Base-by-base conservation (phyloP, 2,888 invertebrate species). In the Coelogynopora nodosa region DNA sequence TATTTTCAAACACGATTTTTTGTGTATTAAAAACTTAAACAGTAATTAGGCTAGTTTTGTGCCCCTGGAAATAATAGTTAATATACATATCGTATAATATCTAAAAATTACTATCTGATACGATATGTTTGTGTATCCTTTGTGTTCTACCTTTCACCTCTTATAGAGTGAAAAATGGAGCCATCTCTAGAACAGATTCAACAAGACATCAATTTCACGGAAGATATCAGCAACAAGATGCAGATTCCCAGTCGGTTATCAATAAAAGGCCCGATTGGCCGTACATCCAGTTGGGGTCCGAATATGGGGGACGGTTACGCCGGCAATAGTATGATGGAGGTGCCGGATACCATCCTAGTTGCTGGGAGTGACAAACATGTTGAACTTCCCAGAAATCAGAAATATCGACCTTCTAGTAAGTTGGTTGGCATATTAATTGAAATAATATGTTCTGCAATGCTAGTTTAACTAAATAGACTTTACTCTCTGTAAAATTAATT, bases 181-280 rank as follows among this genome's bases (percentile, higher is more conserved):
- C 74, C 74, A n/a, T 74, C 74, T 13, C 74, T 74, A 13, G 74
- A 74, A 2, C 74, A 74, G 23, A 5, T 74, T 23, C 18, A 26
- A 13, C 74, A 82, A 29, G 82, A 82, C 29, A 82, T 82, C 82
- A 82, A 82, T 27, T 82, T 82, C 82, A 82, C 82, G 5, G 82
- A 29, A 13, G 82, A 82, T 23, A 82, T 82, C 31, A 30, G 30
- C 13, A 82, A 82, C 28, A 10, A 27, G 2, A 82, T 82, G 82
- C 82, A 31, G 31, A 31, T 82, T 2, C 82, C 82, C 31, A 31
- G 23, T 23, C 82, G 82, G 10, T 23, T 82, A 2, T 82, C 82
- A 13, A 30, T 82, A 5, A 31, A 30, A 18, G 31, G 82, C 23
- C 82, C 82, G 2, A 27, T 31, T 28, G 2, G 5, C n/a, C 31